Conservation (phyloP, 2,888 invertebrate species). For the Lamproptera curius region DNA sequence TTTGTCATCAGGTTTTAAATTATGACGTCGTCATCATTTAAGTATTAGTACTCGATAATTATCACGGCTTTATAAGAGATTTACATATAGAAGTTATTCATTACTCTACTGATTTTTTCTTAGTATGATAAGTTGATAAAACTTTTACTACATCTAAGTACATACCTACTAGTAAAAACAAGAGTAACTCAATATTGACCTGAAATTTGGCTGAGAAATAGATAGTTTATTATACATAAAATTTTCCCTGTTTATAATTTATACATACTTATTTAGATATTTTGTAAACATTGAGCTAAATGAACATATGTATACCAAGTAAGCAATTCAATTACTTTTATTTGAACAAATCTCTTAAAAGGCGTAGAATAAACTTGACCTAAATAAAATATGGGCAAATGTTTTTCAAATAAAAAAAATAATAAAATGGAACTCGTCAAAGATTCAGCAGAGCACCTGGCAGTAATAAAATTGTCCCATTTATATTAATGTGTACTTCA, state of each 20-base stretch:
- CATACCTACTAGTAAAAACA: too few relatives aligned
- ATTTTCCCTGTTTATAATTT: too few relatives aligned
- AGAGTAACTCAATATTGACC: too few relatives aligned
- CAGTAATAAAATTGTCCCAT: conserved; percentile 1
- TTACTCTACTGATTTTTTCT: too few relatives aligned
- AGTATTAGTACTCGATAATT: too few relatives aligned
- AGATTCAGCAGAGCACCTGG: not conserved
- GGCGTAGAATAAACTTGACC: not conserved
- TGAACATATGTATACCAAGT: too few relatives aligned
- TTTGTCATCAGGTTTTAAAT: too few relatives aligned
- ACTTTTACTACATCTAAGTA: not conserved
- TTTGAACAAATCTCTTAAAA: not conserved
- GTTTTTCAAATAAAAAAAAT: not conserved
- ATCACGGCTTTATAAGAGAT: too few relatives aligned
- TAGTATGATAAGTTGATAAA: not conserved
- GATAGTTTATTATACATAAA: too few relatives aligned
- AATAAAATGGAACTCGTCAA: not conserved
- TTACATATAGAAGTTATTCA: too few relatives aligned
- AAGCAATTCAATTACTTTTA: not conserved
- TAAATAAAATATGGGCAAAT: not conserved
- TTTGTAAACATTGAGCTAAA: not conserved
- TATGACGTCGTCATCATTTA: too few relatives aligned
- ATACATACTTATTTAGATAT: not conserved
- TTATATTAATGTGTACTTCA: conserved; percentile 6
- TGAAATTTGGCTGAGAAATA: too few relatives aligned